These are phyloP conservation scores for Crotalus horridus DNA, from an alignment of 2,113 vertebrate genomes.

Conservation along the genomic window DNA sequence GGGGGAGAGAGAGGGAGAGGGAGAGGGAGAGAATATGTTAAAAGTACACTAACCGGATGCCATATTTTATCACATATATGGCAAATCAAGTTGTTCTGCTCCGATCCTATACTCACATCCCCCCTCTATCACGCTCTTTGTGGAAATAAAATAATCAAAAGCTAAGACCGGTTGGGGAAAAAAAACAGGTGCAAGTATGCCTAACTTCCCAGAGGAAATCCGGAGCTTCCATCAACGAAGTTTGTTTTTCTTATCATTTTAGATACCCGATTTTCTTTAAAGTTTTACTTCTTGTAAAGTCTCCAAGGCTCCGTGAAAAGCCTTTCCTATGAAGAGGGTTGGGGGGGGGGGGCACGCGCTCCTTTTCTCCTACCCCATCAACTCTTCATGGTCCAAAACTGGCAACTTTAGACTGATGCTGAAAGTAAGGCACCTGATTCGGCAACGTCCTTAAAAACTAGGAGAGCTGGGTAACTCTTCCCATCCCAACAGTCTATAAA, in stretches of 20 bases:
- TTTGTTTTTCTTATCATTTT: neutral
- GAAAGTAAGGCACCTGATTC: neutral
- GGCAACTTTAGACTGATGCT: neutral
- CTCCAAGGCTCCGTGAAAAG: neutral
- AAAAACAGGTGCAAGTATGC: neutral
- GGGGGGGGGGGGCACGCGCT: neutral
- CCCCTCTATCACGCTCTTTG: no score
- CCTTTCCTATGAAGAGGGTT: neutral
- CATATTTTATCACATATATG: neutral
- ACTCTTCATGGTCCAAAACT: neutral
- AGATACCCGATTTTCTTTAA: neutral
- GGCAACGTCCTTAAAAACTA: constrained; percentile 21
- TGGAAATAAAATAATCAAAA: neutral
- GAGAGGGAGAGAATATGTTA: neutral
- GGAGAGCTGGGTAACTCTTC: neutral
- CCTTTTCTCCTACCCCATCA: neutral
- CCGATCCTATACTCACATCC: neutral
- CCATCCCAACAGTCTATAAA: neutral
- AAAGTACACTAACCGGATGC: neutral
- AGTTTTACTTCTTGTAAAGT: neutral
- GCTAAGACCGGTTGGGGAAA: neutral
- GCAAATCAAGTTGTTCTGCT: neutral
- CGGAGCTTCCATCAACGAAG: neutral
- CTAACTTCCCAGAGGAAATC: constrained; percentile 10
- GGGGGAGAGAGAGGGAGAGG: neutral